A percentile compares a stretch with the other conserved stretches of the same genome.
phyloP scores from a whole-genome alignment of 1,140 invertebrate genomes.

The Dreissena rostriformis region DNA sequence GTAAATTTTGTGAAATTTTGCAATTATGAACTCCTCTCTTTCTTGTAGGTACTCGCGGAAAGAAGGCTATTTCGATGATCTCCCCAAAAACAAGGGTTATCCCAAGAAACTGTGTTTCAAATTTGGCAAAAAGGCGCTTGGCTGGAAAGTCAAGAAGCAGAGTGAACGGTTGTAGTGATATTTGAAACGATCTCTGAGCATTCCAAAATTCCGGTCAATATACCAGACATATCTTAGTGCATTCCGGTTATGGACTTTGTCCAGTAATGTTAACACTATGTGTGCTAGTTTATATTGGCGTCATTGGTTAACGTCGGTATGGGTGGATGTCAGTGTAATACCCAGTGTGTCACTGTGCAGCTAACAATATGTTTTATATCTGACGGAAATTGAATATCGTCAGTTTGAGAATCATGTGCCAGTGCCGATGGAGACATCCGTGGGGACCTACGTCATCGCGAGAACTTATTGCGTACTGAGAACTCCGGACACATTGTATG shows the following conservation, averaged over 20 bases:
- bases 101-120: constrained; percentile 84
- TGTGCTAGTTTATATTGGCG: neutral
- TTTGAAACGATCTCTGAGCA: neutral
- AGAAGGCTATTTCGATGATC: constrained; percentile 82
- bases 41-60: constrained; percentile 82
- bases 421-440: no score
- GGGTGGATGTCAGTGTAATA: neutral
- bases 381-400: no score
- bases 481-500: no score
- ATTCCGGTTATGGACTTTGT: neutral
- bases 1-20: no score
- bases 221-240: neutral
- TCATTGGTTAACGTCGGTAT: neutral
- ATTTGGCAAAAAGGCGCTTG: constrained; percentile 81
- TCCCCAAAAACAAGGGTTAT: constrained; percentile 83
- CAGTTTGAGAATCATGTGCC: no score
- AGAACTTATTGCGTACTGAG: no score
- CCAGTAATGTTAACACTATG: neutral
- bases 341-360: no score
- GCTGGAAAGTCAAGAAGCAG: constrained; percentile 61
- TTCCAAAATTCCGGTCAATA: neutral
- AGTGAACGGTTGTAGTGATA: neutral
- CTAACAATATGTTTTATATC: no score
- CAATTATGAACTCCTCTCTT: neutral
- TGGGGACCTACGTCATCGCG: no score